phyloP scores from a whole-genome alignment of 2,888 invertebrate genomes.

The Sussaba pulchella region DNA sequence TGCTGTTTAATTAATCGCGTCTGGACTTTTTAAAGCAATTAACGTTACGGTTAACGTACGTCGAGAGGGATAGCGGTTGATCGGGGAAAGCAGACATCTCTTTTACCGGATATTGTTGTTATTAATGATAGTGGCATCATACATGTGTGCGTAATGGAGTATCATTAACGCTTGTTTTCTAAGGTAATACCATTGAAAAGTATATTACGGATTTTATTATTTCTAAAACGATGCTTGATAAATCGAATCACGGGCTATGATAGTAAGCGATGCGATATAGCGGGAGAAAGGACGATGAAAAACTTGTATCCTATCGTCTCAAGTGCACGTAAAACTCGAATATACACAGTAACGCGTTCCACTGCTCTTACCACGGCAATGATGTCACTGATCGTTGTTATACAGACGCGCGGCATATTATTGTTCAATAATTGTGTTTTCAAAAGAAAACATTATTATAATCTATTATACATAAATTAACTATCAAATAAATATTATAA shows the following conservation, averaged over 20 bases:
- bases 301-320: neutral
- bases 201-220: neutral
- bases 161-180: neutral
- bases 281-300: neutral
- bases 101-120: neutral
- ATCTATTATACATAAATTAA: too few relatives aligned
- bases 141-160: neutral
- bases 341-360: constrained; percentile 3
- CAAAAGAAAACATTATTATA: too few relatives aligned
- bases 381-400: constrained; percentile 53
- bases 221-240: too few relatives aligned
- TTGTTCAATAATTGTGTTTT: too few relatives aligned
- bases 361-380: constrained; percentile 4
- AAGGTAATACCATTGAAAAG: neutral
- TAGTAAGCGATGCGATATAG: neutral
- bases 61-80: constrained; percentile 17
- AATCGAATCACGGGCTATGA: too few relatives aligned
- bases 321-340: neutral
- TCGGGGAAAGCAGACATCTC: constrained; percentile 13
- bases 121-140: neutral
- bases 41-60: constrained; percentile 18
- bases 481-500: too few relatives aligned
- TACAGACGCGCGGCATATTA: too few relatives aligned
- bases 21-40: constrained; percentile 9
- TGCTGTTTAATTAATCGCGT: constrained; percentile 23